Evolutionary conservation across 2,113 vertebrate genomes (phyloP).

Genomic region (Corvus hawaiiensis): DNA sequence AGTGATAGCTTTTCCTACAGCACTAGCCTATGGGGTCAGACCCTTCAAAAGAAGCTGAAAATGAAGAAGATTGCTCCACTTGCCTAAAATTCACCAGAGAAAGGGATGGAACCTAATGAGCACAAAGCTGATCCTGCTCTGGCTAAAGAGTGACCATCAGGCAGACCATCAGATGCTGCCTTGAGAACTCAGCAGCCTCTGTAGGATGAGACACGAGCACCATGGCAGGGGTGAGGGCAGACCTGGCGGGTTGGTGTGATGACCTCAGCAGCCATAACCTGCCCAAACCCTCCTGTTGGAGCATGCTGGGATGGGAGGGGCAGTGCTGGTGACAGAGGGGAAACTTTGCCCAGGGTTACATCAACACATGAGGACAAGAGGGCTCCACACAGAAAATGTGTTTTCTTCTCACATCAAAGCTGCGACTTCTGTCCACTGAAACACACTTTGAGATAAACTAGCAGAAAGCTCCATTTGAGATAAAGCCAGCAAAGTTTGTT

Average conservation of each 20-base stretch:
- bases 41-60: background rate
- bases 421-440: background rate
- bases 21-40: background rate
- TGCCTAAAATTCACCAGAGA: background rate
- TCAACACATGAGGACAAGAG: background rate
- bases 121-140: background rate
- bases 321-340: background rate
- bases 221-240: background rate
- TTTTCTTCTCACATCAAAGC: background rate
- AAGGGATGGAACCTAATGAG: background rate
- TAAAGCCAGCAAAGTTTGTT: background rate
- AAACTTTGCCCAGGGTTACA: background rate
- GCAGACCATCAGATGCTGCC: background rate
- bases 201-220: fast-evolving
- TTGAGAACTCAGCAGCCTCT: background rate
- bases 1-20: background rate
- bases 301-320: fast-evolving
- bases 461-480: background rate
- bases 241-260: fast-evolving
- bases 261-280: background rate
- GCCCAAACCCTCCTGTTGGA: fast-evolving
- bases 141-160: background rate
- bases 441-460: background rate
- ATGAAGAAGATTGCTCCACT: background rate
- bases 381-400: background rate